Base-by-base conservation (phyloP, 1,140 invertebrate genomes). In the Reticulitermes speratus region DNA sequence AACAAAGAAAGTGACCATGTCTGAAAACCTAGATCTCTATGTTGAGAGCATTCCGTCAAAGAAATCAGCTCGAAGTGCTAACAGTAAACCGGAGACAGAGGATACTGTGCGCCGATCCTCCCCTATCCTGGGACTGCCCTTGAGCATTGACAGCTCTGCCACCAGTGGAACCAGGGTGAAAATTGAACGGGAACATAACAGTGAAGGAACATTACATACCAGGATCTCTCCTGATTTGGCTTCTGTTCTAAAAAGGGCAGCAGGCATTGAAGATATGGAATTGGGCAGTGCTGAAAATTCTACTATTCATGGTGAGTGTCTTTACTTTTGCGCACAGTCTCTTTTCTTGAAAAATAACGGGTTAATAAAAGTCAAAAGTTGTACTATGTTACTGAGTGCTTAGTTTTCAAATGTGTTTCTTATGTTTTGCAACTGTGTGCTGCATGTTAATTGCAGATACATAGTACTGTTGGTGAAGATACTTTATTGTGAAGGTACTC, bases 181-280 rank as follows among this genome's bases (percentile, higher is more conserved):
- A 30, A 75, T 75, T 75, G 65, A 75, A 75, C 65, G 65, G 25
- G 65, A 75, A n/a, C 65, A 75, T 30, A 75, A 75, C n/a, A 55
- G 19, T 55, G 65, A 75, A 75, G 65, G 65, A 75, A 30, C 65
- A 14, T 25, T 25, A 30, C 7, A 75, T 75, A 30, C 25, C 65
- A 75, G 65, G 65, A 75, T 75, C 65, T 75, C 65, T 30, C 65
- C 65, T 75, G 65, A 75, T 75, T 30, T 75, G 65, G 65, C 65
- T 75, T 8, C 65, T 30, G 65, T 75, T 75, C n/a, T 75, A 8
- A 75, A 75, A 75, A 75, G 65, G n/a, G 65, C 65, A 30, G n/a
- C 65, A 75, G 65, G 65, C 8, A 75, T 75, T 75, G 65, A 75
- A 75, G 65, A 75, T 30, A 75, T 75, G 65, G 65, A 75, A 30